Conservation (phyloP, 2,113 vertebrate species). For the Cyprinodon brontotheroides region DNA sequence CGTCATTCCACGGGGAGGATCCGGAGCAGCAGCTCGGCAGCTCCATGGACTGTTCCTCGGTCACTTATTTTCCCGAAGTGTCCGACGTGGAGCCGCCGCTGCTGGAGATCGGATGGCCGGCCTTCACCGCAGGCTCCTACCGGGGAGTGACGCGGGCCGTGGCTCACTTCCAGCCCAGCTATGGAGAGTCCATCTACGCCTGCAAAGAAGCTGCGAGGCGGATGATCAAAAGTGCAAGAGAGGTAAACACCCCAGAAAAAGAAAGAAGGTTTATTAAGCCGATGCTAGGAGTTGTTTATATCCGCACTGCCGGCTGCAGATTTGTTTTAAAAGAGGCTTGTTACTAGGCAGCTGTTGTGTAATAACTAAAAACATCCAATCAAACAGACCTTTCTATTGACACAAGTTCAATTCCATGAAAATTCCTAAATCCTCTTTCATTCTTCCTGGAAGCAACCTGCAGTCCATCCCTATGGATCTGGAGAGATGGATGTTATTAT, state of each 20-base stretch:
- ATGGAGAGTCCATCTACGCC: slow-evolving; percentile 83
- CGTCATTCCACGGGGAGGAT: slow-evolving; percentile 73
- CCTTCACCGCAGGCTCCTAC: slow-evolving; percentile 85
- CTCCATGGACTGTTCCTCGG: slow-evolving; percentile 88
- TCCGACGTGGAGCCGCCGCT: slow-evolving; percentile 92
- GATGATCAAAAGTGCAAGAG: slow-evolving; percentile 87
- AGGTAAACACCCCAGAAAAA: slow-evolving; percentile 75
- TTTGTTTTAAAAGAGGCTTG: not conserved
- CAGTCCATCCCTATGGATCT: not conserved
- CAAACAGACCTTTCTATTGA: not conserved
- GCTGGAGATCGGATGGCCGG: slow-evolving; percentile 93
- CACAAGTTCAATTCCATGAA: not conserved
- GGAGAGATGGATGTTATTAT: not conserved
- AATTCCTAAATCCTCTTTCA: not conserved
- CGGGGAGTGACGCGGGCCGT: slow-evolving; percentile 86
- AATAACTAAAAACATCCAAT: not conserved
- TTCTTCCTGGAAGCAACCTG: not conserved
- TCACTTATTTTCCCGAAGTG: slow-evolving; percentile 93
- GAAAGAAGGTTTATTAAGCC: not conserved
- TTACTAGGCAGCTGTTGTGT: not conserved
- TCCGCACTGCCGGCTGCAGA: not conserved
- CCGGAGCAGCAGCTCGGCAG: slow-evolving; percentile 75
- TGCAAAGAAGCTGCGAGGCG: slow-evolving; percentile 92
- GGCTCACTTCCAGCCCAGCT: slow-evolving; percentile 91
- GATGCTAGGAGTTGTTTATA: too few relatives aligned